phyloP scores from a whole-genome alignment of 2,797 vertebrate species.

The Tragelaphus oryx region DNA sequence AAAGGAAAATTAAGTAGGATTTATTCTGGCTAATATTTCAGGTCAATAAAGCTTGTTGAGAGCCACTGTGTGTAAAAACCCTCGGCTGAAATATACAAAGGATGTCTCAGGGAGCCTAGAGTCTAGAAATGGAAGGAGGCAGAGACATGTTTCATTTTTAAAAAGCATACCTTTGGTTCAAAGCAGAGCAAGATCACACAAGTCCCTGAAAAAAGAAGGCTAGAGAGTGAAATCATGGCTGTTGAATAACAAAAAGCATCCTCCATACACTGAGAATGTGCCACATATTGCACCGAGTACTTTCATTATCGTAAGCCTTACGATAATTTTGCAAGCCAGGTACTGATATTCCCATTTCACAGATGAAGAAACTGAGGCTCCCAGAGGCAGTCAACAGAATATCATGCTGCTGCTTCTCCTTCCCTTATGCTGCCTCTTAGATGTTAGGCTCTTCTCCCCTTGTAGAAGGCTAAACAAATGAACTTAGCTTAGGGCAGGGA shows the following conservation, averaged over 20 bases:
- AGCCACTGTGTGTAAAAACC: background rate
- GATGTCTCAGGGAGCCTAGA: background rate
- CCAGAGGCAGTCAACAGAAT: background rate
- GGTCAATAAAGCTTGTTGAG: background rate
- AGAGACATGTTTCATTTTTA: background rate
- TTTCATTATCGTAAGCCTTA: background rate
- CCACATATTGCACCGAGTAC: background rate
- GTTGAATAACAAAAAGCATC: background rate
- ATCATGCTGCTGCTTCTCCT: background rate
- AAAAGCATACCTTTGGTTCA: background rate
- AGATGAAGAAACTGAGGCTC: background rate
- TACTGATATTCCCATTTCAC: background rate
- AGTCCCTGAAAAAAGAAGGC: background rate
- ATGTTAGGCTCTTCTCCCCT: background rate
- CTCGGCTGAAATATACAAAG: background rate
- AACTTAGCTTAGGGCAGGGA: background rate
- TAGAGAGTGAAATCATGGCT: background rate
- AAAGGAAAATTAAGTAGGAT: constrained; percentile 44
- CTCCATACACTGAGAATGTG: background rate
- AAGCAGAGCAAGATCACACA: background rate
- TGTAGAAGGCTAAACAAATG: background rate
- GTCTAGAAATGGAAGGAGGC: background rate
- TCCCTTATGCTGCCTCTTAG: background rate
- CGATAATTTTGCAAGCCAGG: background rate
- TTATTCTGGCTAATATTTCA: constrained; percentile 38